Evolutionary conservation across 2,888 invertebrate species (phyloP), one percentile per base, ranked within the genome.

Genomic region (Bhutanitis thaidina): DNA sequence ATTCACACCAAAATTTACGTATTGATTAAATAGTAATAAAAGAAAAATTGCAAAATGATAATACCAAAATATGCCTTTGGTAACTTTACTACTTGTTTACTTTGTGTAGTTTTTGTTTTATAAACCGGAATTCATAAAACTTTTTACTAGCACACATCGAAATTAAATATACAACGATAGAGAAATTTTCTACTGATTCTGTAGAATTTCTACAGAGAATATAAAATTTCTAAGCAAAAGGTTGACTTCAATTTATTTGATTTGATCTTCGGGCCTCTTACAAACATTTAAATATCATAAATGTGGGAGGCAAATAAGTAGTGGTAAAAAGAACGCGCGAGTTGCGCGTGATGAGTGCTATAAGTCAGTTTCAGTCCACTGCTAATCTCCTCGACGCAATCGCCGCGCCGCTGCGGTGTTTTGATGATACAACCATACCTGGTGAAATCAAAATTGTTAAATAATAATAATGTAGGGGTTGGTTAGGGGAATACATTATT

Each of bases 371-470:
- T 86, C 85, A 3, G 79, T 76, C 89, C 90, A 92, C 89, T 92
- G 92, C 92, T 92, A 92, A 89, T 92, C 92, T 69, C 92, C 92
- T 67, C 92, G 91, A 61, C 91, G 91, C 57, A 85, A 55, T 55
- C 91, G 87, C 56, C 92, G 71, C 61, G 90, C 87, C 56, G 85
- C 89, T 57, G 89, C 88, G 35, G 90, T 88, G 61, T 85, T 86
- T 59, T 80, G 79, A 1, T 89, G 84, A 70, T 85, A 90, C 60
- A 86, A 48, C 89, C 90, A 90, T 57, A 90, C 90, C 90, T 90
- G 73, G 32, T 52, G 57, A 32, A 40, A 39, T 8, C 1, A 8
- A n/a, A 16, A 5, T 29, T n/a, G 13, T 29, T 20, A 13, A 41
- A 36, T 39, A 47, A 7, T 16, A 43, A 13, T 13, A 7, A 13